Evolutionary conservation across 2,797 vertebrate species (phyloP).

Genomic region (Periparus ater): DNA sequence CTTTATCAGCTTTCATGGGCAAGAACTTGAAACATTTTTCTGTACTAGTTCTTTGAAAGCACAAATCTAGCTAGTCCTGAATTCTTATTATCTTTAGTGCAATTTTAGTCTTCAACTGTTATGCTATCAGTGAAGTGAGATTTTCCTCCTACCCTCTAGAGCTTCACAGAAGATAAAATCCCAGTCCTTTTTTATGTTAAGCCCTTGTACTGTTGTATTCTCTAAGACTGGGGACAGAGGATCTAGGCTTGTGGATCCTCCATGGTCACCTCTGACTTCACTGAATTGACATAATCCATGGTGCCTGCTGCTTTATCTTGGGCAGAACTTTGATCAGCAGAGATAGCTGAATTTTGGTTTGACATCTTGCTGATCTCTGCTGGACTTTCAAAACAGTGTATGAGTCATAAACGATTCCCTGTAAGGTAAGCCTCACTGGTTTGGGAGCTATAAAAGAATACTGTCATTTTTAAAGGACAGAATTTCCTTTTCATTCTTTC

Average conservation of each 20-base stretch:
- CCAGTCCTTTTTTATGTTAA: neutral
- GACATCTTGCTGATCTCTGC: conserved; percentile 23
- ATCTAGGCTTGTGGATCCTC: neutral
- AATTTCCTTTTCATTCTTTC: conserved; percentile 36
- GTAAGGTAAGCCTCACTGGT: conserved; percentile 26
- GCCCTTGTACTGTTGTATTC: neutral
- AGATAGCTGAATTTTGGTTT: conserved; percentile 33
- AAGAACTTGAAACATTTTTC: neutral
- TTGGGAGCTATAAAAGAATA: neutral
- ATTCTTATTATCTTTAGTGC: neutral
- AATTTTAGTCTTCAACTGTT: neutral
- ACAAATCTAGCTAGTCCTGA: neutral
- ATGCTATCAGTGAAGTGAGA: neutral
- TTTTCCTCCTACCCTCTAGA: conserved; percentile 6
- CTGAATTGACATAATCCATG: neutral
- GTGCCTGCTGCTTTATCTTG: neutral
- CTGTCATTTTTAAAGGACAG: conserved; percentile 34
- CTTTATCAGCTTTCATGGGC: neutral
- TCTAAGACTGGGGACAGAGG: neutral
- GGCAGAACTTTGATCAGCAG: conserved; percentile 35
- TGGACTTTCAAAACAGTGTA: conserved; percentile 5
- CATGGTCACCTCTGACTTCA: neutral
- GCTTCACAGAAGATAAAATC: conserved; percentile 16
- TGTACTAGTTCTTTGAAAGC: neutral
- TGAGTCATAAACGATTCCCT: conserved; percentile 4